A percentile compares a stretch with the other conserved stretches of the same genome.
Evolutionary conservation across 1,140 invertebrate genomes (phyloP).

Genomic region (Armadillidium nasatum): DNA sequence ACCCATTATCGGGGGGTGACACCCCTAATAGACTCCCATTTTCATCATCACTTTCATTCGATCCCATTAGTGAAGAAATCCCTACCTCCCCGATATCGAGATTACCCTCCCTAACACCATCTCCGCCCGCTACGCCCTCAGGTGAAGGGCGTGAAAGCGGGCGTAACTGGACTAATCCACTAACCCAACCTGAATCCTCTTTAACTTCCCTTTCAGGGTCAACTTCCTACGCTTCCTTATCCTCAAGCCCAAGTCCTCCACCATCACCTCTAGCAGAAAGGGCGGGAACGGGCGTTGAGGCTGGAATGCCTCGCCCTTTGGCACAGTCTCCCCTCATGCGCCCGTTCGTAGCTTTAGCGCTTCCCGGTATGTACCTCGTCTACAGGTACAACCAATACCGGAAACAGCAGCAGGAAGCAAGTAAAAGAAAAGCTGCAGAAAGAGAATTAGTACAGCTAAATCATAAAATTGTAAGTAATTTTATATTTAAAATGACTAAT

Average conservation of each 20-base stretch:
- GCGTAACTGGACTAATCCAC: background rate
- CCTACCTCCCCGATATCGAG: background rate
- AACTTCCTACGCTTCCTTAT: background rate
- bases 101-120: background rate
- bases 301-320: background rate
- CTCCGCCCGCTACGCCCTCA: background rate
- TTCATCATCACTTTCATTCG: background rate
- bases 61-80: background rate
- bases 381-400: conserved; percentile 83
- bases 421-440: conserved; percentile 71
- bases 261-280: background rate
- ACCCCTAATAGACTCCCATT: background rate
- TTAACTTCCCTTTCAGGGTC: background rate
- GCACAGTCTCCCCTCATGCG: conserved; percentile 59
- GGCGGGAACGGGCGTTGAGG: background rate
- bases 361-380: conserved; percentile 82
- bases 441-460: conserved; percentile 77
- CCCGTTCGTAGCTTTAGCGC: conserved; percentile 70
- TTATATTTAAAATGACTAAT: background rate
- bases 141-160: background rate
- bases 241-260: background rate
- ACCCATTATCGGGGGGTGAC: background rate
- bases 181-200: background rate
- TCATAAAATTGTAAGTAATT: conserved; percentile 78
- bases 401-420: conserved; percentile 75